Conservation (phyloP, 37 sponge, comb jelly and placozoan genomes). For the Oscarella lobularis region DNA sequence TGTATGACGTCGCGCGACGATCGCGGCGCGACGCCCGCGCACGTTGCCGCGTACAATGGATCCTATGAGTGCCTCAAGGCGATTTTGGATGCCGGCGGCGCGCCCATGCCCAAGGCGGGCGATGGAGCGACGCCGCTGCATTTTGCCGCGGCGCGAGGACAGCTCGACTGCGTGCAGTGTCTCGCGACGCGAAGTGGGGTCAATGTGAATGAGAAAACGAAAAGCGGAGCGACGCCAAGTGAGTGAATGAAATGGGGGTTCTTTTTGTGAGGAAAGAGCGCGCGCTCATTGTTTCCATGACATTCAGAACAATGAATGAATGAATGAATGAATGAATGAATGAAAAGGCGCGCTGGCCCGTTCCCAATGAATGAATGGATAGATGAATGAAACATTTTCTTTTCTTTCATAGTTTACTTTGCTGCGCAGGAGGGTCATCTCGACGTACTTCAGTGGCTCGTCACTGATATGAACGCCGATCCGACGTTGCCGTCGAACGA, state of each 20-base stretch:
- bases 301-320: too few relatives aligned
- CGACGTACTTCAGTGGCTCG: conserved; percentile 64
- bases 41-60: conserved; percentile 63
- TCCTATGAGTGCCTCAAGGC: conserved; percentile 33
- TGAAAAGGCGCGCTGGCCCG: too few relatives aligned
- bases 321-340: too few relatives aligned
- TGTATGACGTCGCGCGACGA: conserved; percentile 24
- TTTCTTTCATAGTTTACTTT: conserved; percentile 46
- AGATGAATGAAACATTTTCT: background rate
- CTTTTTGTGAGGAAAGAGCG: too few relatives aligned
- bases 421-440: conserved; percentile 88
- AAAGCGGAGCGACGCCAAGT: conserved; percentile 82
- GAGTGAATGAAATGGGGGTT: too few relatives aligned
- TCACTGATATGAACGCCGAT: conserved; percentile 34
- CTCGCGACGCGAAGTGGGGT: conserved; percentile 22
- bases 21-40: conserved; percentile 65
- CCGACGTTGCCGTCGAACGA: conserved; percentile 41
- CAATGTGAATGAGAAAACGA: conserved; percentile 32
- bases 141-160: conserved; percentile 81
- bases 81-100: conserved; percentile 22
- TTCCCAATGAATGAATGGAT: too few relatives aligned
- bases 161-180: conserved; percentile 65
- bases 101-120: conserved; percentile 16
- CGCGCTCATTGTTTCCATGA: too few relatives aligned
- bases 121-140: conserved; percentile 81